Percentiles rank a stretch among this genome's conserved stretches.
Conservation (phyloP, 2,797 vertebrate species). For the Sciaenops ocellatus region DNA sequence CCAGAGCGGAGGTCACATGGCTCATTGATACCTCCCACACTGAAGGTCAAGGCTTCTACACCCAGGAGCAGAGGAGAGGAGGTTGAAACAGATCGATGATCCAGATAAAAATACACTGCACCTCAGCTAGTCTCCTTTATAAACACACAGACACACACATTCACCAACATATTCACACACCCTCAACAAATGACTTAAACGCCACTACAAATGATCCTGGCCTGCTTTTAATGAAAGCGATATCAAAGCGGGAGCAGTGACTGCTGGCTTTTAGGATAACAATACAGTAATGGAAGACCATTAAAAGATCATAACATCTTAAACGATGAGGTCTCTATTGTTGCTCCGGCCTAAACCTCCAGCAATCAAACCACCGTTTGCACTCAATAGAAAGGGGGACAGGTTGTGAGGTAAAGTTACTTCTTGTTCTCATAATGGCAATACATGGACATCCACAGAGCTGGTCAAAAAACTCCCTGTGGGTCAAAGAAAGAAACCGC, state of each 20-base stretch:
- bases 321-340: conserved; percentile 77
- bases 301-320: conserved; percentile 85
- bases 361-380: conserved; percentile 73
- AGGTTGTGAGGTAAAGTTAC: conserved; percentile 73
- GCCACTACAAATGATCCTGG: conserved; percentile 76
- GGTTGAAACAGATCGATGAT: conserved; percentile 83
- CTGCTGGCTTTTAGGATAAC: conserved; percentile 75
- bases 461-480: conserved; percentile 15
- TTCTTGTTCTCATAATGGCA: conserved; percentile 30
- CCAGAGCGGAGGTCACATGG: conserved; percentile 76
- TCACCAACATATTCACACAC: conserved; percentile 69
- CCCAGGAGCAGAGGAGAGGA: conserved; percentile 72
- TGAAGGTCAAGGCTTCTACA: conserved; percentile 85
- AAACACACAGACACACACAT: conserved; percentile 61
- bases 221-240: conserved; percentile 82
- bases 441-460: conserved; percentile 25
- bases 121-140: conserved; percentile 75
- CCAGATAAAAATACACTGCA: conserved; percentile 85
- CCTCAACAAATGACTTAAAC: conserved; percentile 77
- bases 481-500: conserved; percentile 1
- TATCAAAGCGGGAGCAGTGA: conserved; percentile 71
- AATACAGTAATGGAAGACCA: conserved; percentile 81
- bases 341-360: conserved; percentile 70
- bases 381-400: conserved; percentile 63
- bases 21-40: conserved; percentile 81